Evolutionary conservation across 2,113 vertebrate species (phyloP).

Genomic region (Rhegmatorhina hoffmannsi): DNA sequence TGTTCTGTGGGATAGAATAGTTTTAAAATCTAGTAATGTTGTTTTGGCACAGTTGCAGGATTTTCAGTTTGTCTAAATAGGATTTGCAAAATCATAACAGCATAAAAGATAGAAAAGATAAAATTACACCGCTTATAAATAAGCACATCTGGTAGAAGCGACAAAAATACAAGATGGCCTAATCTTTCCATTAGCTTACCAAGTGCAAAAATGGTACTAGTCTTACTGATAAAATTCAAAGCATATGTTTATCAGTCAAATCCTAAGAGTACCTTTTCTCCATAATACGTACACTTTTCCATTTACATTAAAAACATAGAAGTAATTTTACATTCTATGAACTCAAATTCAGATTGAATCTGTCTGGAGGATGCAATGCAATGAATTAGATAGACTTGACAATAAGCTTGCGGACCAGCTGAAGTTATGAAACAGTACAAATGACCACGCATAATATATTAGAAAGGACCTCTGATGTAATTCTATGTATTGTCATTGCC

Average conservation of each 20-base stretch:
- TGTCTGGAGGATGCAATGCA: neutral
- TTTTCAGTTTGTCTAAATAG: neutral
- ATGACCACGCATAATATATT: neutral
- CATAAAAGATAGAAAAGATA: neutral
- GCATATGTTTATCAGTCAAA: neutral
- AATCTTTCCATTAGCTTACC: neutral
- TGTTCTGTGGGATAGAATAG: neutral
- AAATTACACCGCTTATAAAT: neutral
- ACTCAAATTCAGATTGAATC: neutral
- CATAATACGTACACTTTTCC: accelerated
- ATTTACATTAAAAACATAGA: neutral
- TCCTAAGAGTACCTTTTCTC: neutral
- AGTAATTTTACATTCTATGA: neutral
- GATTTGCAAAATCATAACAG: neutral
- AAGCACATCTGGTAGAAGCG: neutral
- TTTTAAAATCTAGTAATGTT: neutral
- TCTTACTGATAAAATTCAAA: neutral
- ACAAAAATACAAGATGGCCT: neutral
- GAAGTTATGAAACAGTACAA: neutral
- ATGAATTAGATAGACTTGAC: neutral
- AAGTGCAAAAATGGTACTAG: neutral
- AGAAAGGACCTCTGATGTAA: neutral
- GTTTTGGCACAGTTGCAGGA: neutral
- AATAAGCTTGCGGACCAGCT: neutral
- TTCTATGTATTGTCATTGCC: neutral